These are phyloP conservation scores for Heliconius himera DNA, from an alignment of 1,140 invertebrate species.

Conservation along the genomic window DNA sequence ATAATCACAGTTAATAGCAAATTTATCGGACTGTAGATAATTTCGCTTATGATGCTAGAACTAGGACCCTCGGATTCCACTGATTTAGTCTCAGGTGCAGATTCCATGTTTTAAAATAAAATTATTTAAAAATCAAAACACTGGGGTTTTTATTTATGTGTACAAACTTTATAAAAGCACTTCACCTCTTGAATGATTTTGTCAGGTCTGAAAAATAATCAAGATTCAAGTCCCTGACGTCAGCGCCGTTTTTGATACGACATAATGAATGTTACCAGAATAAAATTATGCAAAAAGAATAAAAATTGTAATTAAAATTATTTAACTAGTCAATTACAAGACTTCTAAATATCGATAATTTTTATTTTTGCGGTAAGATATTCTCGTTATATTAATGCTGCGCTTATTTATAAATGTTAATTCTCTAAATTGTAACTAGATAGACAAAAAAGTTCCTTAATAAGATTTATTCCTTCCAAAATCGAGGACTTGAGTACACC, in stretches of 20 bases:
- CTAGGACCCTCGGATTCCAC: slow-evolving; percentile 60
- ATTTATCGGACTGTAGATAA: slow-evolving; percentile 89
- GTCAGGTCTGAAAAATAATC: slow-evolving; percentile 47
- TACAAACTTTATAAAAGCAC: slow-evolving; percentile 55
- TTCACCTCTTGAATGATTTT: slow-evolving; percentile 35
- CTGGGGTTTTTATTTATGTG: slow-evolving; percentile 41
- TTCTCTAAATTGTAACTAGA: too few species aligned
- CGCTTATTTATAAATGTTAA: too few species aligned
- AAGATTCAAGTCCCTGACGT: slow-evolving; percentile 52
- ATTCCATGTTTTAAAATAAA: slow-evolving; percentile 55
- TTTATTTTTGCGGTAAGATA: too few species aligned
- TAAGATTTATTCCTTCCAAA: too few species aligned
- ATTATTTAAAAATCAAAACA: slow-evolving; percentile 20
- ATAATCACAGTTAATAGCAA: slow-evolving; percentile 89
- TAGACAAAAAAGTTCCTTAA: too few species aligned
- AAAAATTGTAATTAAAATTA: too few species aligned
- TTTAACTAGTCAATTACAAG: too few species aligned
- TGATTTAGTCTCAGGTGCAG: slow-evolving; percentile 58
- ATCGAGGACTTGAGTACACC: too few species aligned
- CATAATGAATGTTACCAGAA: slow-evolving; percentile 23
- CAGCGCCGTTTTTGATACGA: slow-evolving; percentile 45
- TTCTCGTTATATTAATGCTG: too few species aligned
- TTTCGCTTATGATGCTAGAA: slow-evolving; percentile 84
- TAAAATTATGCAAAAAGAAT: background rate
- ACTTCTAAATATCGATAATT: too few species aligned